These are phyloP conservation scores for Petrocephalus schoutedeni DNA, from an alignment of 2,797 vertebrate genomes.

Conservation along the genomic window DNA sequence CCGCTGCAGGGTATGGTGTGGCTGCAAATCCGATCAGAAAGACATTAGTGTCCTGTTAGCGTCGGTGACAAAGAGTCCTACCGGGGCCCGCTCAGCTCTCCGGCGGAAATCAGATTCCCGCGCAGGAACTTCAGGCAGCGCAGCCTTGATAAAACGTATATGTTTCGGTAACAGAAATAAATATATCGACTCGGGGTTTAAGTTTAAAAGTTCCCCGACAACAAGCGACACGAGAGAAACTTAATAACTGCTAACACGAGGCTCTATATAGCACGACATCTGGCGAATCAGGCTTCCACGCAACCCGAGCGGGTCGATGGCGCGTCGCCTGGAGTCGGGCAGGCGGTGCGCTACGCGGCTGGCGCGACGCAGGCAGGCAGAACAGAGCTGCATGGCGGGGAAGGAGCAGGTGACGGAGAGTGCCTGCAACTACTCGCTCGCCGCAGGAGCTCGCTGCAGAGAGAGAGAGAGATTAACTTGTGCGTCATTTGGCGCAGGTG, in stretches of 20 bases:
- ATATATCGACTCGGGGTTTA: neutral
- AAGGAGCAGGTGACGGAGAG: neutral
- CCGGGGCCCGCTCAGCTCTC: neutral
- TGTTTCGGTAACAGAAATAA: slow-evolving; percentile 1
- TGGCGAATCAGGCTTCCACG: neutral
- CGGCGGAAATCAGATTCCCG: slow-evolving; percentile 9
- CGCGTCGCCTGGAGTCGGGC: neutral
- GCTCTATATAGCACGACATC: neutral
- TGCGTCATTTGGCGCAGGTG: neutral
- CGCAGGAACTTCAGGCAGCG: neutral
- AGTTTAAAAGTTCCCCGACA: neutral
- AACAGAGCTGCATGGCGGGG: neutral
- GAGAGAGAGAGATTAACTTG: neutral
- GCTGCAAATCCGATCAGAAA: slow-evolving; percentile 16
- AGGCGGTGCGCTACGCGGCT: neutral
- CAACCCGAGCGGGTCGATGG: neutral
- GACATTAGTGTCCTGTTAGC: slow-evolving; percentile 21
- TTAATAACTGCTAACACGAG: neutral
- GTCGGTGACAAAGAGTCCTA: neutral
- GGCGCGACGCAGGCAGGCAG: neutral
- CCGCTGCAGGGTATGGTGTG: neutral
- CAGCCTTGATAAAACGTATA: neutral
- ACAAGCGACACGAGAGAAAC: neutral
- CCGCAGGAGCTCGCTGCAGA: neutral
- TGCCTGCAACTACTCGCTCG: neutral